A percentile compares a stretch with the other conserved stretches of the same genome.
Conservation (phyloP, 92 coral and sea anemone genomes). For the Palythoa caribaeorum region DNA sequence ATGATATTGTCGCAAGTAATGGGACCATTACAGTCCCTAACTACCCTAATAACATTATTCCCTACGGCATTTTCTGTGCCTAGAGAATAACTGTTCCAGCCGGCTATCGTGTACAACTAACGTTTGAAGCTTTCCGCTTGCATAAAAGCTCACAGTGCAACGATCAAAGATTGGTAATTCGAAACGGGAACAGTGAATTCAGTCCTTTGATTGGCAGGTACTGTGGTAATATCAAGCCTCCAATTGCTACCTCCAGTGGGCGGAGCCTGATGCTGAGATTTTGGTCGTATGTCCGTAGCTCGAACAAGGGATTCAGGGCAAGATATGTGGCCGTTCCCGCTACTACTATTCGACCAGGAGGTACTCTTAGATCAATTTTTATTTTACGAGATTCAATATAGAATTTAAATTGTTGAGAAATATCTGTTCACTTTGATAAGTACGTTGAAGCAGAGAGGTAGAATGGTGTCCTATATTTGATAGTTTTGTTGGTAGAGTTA, state of each 20-base stretch:
- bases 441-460: too few species aligned
- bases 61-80: slow-evolving; percentile 19
- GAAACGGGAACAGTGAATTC: background rate
- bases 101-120: slow-evolving; percentile 35
- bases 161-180: background rate
- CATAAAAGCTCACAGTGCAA: slow-evolving; percentile 47
- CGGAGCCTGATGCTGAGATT: background rate
- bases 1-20: background rate
- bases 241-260: background rate
- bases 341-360: background rate
- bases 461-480: too few species aligned
- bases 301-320: background rate
- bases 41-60: slow-evolving; percentile 32
- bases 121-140: slow-evolving; percentile 35
- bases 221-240: background rate
- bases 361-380: background rate
- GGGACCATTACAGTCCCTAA: slow-evolving; percentile 22
- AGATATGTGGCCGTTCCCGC: background rate
- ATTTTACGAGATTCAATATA: too few species aligned
- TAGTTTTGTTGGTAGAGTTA: too few species aligned
- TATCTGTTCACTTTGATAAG: too few species aligned
- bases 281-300: background rate
- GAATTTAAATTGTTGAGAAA: too few species aligned
- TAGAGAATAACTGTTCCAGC: slow-evolving; percentile 43
- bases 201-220: background rate